phyloP scores from a whole-genome alignment of 2,888 invertebrate genomes.

The Cantharis rustica region DNA sequence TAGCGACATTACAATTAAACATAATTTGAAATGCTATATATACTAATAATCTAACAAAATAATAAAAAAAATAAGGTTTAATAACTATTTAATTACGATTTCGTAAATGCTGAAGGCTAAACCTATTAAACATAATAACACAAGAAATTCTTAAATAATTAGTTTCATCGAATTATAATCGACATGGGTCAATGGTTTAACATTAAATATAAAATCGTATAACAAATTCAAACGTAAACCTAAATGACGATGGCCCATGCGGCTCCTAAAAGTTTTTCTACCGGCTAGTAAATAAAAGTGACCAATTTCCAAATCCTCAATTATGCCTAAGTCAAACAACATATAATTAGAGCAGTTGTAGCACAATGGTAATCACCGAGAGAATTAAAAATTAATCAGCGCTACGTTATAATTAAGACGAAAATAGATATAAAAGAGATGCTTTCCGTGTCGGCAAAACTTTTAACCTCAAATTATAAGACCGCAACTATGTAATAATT shows the following conservation, averaged over 20 bases:
- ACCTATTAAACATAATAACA: slow-evolving; percentile 3
- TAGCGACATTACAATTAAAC: background rate
- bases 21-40: background rate
- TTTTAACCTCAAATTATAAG: slow-evolving; percentile 40
- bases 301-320: slow-evolving; percentile 37
- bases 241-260: background rate
- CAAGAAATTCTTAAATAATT: slow-evolving; percentile 3
- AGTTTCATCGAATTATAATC: slow-evolving; percentile 5
- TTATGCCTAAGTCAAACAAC: slow-evolving; percentile 38
- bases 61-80: slow-evolving; percentile 3
- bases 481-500: slow-evolving; percentile 43
- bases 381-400: slow-evolving; percentile 54
- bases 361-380: slow-evolving; percentile 48
- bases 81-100: slow-evolving; percentile 4
- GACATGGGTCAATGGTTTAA: slow-evolving; percentile 3
- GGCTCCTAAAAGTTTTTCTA: slow-evolving; percentile 8
- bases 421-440: slow-evolving; percentile 36
- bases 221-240: slow-evolving; percentile 1
- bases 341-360: slow-evolving; percentile 51
- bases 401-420: slow-evolving; percentile 46
- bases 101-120: background rate
- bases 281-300: slow-evolving; percentile 34
- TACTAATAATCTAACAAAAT: background rate
- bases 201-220: slow-evolving; percentile 1
- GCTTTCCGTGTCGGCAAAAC: slow-evolving; percentile 35